Base-by-base conservation (phyloP, 2,113 vertebrate genomes). In the Campylomormyrus tamandua region DNA sequence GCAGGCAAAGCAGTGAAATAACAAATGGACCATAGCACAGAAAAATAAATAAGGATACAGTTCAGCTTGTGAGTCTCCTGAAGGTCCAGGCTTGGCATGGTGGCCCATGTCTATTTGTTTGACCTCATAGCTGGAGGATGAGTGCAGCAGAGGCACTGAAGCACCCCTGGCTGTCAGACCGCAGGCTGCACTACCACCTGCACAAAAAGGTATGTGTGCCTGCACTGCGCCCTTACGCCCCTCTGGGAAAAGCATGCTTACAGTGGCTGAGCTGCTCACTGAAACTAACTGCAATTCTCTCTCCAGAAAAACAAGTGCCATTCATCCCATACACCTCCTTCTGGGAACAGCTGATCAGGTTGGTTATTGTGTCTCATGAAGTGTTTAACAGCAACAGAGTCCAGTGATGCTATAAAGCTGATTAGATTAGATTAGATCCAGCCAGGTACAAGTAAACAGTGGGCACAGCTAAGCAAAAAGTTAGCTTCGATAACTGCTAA, bases 101-200 rank as follows among this genome's bases (percentile, higher is more conserved):
- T 42, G 10, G 50, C 89, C 7, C 35, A 48, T 39, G 48, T 87
- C 66, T 42, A 91, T 93, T 91, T 93, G 62, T 74, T 93, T 93
- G 93, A 90, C 80, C 90, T 42, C 94, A 89, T 88, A 98, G 97
- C 91, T 99, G 98, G 98, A 97, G 98, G 92, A 97, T 99, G 96
- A 98, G 98, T 56, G 98, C 98, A 7, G 95, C 97, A 5, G 97
- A 98, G 95, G 96, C 98, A 42, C 96, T 99, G 92, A 97, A 96
- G 91, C 98, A 99, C 91, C 96, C 97, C 24, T 99, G 98, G 98
- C 93, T 99, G 89, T 97, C 97, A 84, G 97, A 98, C 92, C 96
- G 92, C 90, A 95, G 91, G 89, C 96, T 99, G 91, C 98, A 98
- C 94, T 93, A 92, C 90, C 96, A 93, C 88, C 96, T 99, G 10